These are phyloP conservation scores for Morus bassanus DNA, from an alignment of 2,797 vertebrate species.

Conservation along the genomic window DNA sequence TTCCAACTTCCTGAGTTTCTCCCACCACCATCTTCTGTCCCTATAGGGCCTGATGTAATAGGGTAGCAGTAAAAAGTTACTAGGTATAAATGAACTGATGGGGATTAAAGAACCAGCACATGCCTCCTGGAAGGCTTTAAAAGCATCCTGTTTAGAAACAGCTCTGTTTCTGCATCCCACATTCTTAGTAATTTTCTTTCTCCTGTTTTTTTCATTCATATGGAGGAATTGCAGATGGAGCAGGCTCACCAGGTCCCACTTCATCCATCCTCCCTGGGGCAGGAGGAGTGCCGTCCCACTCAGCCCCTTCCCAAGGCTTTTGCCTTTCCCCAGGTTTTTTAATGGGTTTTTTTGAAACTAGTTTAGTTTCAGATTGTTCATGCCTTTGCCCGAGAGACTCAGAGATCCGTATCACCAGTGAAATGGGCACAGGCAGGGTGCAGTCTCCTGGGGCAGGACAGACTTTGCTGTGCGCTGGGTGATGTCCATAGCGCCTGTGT, in stretches of 20 bases:
- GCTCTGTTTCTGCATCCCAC: slow-evolving; percentile 35
- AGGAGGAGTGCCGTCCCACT: background rate
- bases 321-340: background rate
- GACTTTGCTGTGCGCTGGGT: background rate
- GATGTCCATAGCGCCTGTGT: fast-evolving
- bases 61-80: slow-evolving; percentile 65
- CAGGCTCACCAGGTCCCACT: background rate
- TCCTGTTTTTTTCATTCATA: background rate
- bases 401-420: fast-evolving
- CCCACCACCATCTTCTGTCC: slow-evolving; percentile 1
- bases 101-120: slow-evolving; percentile 69
- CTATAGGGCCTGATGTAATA: slow-evolving; percentile 41
- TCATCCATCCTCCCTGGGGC: background rate
- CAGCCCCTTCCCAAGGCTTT: background rate
- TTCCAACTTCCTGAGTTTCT: slow-evolving; percentile 37
- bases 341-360: background rate
- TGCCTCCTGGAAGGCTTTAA: slow-evolving; percentile 60
- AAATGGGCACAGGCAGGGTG: background rate
- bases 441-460: background rate
- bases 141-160: slow-evolving; percentile 65
- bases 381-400: background rate
- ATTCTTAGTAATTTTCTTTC: slow-evolving; percentile 31
- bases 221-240: slow-evolving; percentile 9
- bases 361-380: background rate
- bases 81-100: slow-evolving; percentile 72